Evolutionary conservation across 2,113 vertebrate genomes (phyloP).

Genomic region (Meles meles): DNA sequence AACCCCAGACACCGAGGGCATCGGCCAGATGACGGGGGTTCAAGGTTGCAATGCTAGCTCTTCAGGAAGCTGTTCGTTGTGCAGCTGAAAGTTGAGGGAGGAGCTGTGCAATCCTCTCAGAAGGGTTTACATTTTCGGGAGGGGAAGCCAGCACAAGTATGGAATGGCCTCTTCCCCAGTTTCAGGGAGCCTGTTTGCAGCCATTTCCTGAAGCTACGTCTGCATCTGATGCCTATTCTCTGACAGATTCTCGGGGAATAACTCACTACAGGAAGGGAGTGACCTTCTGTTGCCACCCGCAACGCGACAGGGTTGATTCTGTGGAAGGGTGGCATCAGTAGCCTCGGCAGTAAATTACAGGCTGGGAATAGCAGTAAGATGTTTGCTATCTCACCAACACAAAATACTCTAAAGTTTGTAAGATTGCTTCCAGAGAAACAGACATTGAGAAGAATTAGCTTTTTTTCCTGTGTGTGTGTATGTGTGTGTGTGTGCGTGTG

Average conservation of each 20-base stretch:
- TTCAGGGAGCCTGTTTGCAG: background rate
- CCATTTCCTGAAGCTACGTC: background rate
- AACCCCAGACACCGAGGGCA: background rate
- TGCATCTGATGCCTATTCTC: background rate
- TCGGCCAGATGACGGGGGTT: background rate
- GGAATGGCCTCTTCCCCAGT: background rate
- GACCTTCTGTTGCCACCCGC: constrained; percentile 25
- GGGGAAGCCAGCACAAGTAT: background rate
- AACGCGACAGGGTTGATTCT: background rate
- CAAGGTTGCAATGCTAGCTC: background rate
- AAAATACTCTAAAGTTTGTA: constrained; percentile 53
- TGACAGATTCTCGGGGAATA: background rate
- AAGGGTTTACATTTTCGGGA: background rate
- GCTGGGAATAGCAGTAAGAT: constrained; percentile 10
- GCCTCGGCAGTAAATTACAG: constrained; percentile 56
- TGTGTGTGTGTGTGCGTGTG: background rate
- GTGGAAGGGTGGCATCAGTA: background rate
- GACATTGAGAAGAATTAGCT: constrained; percentile 43
- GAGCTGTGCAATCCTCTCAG: background rate
- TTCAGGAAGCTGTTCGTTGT: background rate
- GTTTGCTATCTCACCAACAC: constrained; percentile 9
- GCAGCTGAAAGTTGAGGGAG: background rate
- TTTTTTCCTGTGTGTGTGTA: background rate
- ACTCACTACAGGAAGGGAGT: background rate
- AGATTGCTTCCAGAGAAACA: constrained; percentile 36